Evolutionary conservation across 2,888 invertebrate species (phyloP).

Genomic region (Pterostichus madidus): DNA sequence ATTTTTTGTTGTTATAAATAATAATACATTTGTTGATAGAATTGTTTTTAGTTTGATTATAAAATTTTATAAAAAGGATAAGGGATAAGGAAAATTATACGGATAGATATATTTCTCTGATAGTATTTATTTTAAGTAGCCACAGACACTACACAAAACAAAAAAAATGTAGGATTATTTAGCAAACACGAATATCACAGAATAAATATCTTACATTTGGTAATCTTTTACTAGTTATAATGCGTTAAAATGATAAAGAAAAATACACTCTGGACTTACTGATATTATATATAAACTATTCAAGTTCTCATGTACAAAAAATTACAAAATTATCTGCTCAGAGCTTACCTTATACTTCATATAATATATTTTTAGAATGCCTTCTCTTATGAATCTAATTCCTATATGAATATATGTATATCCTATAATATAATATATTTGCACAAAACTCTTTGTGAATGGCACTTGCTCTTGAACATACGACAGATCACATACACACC

Average conservation of each 20-base stretch:
- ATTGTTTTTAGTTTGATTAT: too few species aligned
- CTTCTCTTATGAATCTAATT: conserved; percentile 56
- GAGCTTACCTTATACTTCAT: conserved; percentile 53
- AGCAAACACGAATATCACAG: conserved; percentile 67
- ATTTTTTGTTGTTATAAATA: too few species aligned
- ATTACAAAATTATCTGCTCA: conserved; percentile 67
- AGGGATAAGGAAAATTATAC: neutral
- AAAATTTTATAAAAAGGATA: neutral
- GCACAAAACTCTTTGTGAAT: conserved; percentile 64
- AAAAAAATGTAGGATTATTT: conserved; percentile 61
- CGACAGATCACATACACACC: conserved; percentile 61
- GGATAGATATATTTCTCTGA: conserved; percentile 39
- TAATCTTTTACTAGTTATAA: conserved; percentile 59
- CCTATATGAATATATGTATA: conserved; percentile 48
- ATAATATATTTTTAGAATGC: conserved; percentile 64
- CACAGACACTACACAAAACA: conserved; percentile 67
- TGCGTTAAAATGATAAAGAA: conserved; percentile 59
- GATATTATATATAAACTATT: conserved; percentile 60
- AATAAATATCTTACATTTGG: conserved; percentile 67
- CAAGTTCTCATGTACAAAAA: conserved; percentile 66
- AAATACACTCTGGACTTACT: conserved; percentile 65
- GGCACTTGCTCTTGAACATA: conserved; percentile 66
- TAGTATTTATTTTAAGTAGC: conserved; percentile 62
- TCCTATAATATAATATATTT: conserved; percentile 52
- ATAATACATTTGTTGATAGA: too few species aligned